Conservation (phyloP, 2,888 invertebrate genomes). For the Metallyticus violacea region DNA sequence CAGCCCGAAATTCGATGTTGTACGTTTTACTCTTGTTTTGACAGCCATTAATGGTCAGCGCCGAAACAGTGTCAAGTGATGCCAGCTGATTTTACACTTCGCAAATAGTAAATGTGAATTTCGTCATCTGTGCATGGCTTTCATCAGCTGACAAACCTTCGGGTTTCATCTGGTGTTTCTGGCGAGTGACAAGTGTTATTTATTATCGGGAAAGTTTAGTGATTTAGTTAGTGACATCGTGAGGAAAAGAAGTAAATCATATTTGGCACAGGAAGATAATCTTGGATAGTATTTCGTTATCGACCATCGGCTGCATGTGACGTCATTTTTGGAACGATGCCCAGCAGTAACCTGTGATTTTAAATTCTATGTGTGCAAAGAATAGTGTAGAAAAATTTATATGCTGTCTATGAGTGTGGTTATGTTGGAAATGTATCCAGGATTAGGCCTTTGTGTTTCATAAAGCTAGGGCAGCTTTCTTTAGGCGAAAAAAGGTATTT, state of each 20-base stretch:
- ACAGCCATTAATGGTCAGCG: background rate
- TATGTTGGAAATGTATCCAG: background rate
- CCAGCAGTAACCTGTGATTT: background rate
- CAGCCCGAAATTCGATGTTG: background rate
- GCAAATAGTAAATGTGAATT: background rate
- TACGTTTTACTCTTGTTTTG: background rate
- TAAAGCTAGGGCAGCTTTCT: background rate
- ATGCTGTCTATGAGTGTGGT: no score
- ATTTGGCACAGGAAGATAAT: background rate
- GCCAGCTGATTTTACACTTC: background rate
- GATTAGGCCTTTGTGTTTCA: background rate
- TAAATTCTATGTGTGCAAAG: background rate
- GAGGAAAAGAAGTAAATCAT: background rate
- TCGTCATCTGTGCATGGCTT: background rate
- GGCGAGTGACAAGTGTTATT: background rate
- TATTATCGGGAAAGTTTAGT: background rate
- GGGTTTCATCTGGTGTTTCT: background rate
- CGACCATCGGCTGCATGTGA: constrained; percentile 18
- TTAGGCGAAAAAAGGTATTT: background rate
- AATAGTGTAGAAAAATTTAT: background rate
- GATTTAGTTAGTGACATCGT: background rate
- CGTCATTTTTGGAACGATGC: constrained; percentile 20
- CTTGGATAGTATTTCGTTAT: background rate
- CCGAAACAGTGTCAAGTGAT: background rate
- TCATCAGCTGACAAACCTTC: background rate